These are phyloP conservation scores for Adelosebastes latens DNA, from an alignment of 2,797 vertebrate species.

Conservation along the genomic window DNA sequence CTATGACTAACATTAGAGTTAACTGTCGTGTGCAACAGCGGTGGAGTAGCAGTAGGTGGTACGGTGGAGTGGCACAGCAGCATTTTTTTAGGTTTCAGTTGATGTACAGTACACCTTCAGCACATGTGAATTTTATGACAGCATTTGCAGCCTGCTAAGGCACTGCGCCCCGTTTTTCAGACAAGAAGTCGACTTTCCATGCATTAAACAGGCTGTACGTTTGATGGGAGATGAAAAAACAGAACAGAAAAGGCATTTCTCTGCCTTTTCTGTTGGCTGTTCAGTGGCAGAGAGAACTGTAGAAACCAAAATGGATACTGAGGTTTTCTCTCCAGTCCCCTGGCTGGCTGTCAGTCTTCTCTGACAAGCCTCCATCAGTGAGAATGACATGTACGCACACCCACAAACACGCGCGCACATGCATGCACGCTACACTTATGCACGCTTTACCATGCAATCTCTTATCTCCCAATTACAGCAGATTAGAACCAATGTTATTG, in stretches of 20 bases:
- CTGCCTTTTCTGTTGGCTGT: slow-evolving; percentile 20
- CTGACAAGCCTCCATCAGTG: slow-evolving; percentile 66
- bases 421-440: slow-evolving; percentile 30
- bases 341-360: slow-evolving; percentile 62
- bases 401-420: slow-evolving; percentile 10
- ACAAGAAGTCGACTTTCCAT: slow-evolving; percentile 40
- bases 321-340: slow-evolving; percentile 47
- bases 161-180: slow-evolving; percentile 33
- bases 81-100: background rate
- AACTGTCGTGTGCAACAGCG: slow-evolving; percentile 54
- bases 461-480: slow-evolving; percentile 85
- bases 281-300: slow-evolving; percentile 29
- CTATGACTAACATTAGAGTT: slow-evolving; percentile 64
- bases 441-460: slow-evolving; percentile 63
- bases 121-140: slow-evolving; percentile 45
- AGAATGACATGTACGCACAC: slow-evolving; percentile 40
- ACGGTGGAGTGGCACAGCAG: slow-evolving; percentile 21
- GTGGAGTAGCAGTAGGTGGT: slow-evolving; percentile 44
- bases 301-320: slow-evolving; percentile 43
- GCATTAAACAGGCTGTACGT: slow-evolving; percentile 46
- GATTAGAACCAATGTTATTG: slow-evolving; percentile 85
- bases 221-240: slow-evolving; percentile 36
- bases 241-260: slow-evolving; percentile 3
- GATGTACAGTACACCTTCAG: slow-evolving; percentile 41
- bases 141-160: slow-evolving; percentile 25